Percentiles rank a stretch among this genome's conserved stretches.
Conservation (phyloP, 2,888 invertebrate genomes). For the Meandrusa payeni region DNA sequence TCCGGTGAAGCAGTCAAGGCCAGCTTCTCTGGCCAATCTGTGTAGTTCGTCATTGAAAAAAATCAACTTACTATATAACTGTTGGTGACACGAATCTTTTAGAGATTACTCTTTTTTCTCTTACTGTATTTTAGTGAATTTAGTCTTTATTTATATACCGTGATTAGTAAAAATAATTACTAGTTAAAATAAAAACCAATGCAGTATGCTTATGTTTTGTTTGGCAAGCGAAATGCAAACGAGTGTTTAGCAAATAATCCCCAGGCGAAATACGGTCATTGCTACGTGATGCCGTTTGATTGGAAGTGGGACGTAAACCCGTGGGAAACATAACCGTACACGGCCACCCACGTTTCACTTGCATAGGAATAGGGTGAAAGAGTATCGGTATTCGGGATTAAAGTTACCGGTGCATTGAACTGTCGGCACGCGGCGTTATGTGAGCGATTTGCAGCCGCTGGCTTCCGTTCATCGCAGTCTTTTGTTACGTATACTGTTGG, state of each 20-base stretch:
- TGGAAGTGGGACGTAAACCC: slow-evolving; percentile 7
- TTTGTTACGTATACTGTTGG: slow-evolving; percentile 12
- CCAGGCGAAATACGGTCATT: not conserved
- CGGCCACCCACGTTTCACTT: slow-evolving; percentile 30
- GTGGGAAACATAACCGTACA: slow-evolving; percentile 17
- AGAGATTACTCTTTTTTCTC: too few relatives aligned
- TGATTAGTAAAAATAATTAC: too few relatives aligned
- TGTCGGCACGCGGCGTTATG: slow-evolving; percentile 26
- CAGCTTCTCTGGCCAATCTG: too few relatives aligned
- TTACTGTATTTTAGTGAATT: too few relatives aligned
- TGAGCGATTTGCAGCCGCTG: slow-evolving; percentile 16
- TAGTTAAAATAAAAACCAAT: too few relatives aligned
- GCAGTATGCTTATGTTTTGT: too few relatives aligned
- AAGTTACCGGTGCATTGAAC: slow-evolving; percentile 41
- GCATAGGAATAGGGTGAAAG: slow-evolving; percentile 38
- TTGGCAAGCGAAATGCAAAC: not conserved
- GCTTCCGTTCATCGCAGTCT: slow-evolving; percentile 20
- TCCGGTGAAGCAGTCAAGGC: too few relatives aligned
- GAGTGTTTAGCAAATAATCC: not conserved
- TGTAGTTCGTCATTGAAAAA: too few relatives aligned
- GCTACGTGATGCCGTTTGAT: slow-evolving; percentile 14
- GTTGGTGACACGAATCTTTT: too few relatives aligned
- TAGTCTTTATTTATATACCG: too few relatives aligned
- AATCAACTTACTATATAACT: too few relatives aligned
- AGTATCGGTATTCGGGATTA: slow-evolving; percentile 42